These are phyloP conservation scores for Microchrysa polita DNA, from an alignment of 2,888 invertebrate genomes.

Conservation along the genomic window DNA sequence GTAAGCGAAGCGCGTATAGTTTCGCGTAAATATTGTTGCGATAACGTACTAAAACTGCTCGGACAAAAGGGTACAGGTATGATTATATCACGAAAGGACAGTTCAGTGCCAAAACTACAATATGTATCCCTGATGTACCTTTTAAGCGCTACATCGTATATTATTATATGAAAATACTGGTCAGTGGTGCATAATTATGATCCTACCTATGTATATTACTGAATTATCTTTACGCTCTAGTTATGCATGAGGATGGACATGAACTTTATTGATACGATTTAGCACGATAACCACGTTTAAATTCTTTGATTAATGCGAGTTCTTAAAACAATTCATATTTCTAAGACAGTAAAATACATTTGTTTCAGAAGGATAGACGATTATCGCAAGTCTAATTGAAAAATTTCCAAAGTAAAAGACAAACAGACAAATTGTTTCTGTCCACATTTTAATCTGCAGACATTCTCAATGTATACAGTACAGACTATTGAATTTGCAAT, in stretches of 20 bases:
- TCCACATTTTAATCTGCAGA: constrained; percentile 30
- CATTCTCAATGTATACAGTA: constrained; percentile 17
- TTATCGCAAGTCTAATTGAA: constrained; percentile 30
- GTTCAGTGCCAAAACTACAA: too few relatives aligned
- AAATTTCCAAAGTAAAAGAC: constrained; percentile 29
- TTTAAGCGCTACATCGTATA: too few relatives aligned
- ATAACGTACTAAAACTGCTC: not conserved
- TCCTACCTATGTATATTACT: not conserved
- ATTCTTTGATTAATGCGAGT: too few relatives aligned
- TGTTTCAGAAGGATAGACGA: not conserved
- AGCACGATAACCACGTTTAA: too few relatives aligned
- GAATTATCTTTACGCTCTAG: not conserved
- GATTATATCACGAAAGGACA: too few relatives aligned
- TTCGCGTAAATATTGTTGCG: constrained; percentile 19
- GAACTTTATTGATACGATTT: too few relatives aligned
- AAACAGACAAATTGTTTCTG: constrained; percentile 34
- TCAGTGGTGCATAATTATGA: not conserved
- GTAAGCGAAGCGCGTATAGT: not conserved
- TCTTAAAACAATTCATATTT: too few relatives aligned
- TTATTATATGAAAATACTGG: not conserved
- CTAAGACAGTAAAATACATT: not conserved
- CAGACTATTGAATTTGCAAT: constrained; percentile 13
- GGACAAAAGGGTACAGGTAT: too few relatives aligned
- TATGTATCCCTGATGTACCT: too few relatives aligned
- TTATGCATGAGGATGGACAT: too few relatives aligned